phyloP scores from a whole-genome alignment of 1,140 invertebrate species.

The Chrysopa pallens region DNA sequence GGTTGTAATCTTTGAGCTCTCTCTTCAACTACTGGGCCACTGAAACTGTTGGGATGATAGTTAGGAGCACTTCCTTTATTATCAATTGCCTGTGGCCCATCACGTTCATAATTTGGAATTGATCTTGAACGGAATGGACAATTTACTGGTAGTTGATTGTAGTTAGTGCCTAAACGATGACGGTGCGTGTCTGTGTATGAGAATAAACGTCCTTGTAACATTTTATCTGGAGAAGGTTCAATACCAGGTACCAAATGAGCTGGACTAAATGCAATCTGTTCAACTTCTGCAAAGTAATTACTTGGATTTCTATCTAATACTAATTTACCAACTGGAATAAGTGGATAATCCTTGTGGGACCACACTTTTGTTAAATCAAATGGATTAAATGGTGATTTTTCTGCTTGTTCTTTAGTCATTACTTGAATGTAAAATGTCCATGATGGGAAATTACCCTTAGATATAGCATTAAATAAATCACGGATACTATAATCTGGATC shows the following conservation, averaged over 20 bases:
- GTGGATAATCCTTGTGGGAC: constrained; percentile 64
- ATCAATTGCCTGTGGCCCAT: constrained; percentile 44
- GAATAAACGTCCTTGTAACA: constrained; percentile 71
- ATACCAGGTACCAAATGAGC: constrained; percentile 76
- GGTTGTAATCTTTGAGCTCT: constrained; percentile 32
- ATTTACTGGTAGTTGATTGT: constrained; percentile 78
- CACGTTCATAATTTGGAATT: constrained; percentile 55
- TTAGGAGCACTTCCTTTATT: constrained; percentile 60
- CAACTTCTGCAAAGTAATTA: constrained; percentile 76
- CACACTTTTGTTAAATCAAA: constrained; percentile 78
- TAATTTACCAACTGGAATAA: constrained; percentile 70
- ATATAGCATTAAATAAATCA: constrained; percentile 75
- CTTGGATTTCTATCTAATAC: constrained; percentile 64
- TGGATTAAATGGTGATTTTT: constrained; percentile 50
- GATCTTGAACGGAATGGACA: constrained; percentile 45
- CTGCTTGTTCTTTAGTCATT: constrained; percentile 46
- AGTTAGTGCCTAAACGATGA: constrained; percentile 73
- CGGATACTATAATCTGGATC: constrained; percentile 70
- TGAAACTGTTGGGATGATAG: constrained; percentile 80
- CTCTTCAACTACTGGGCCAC: constrained; percentile 37
- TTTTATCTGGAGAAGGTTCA: constrained; percentile 70
- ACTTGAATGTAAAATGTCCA: constrained; percentile 52
- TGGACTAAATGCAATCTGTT: constrained; percentile 78
- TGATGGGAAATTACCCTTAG: constrained; percentile 49
- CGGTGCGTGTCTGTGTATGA: constrained; percentile 77